These are phyloP conservation scores for Nerophis lumbriciformis DNA, from an alignment of 2,113 vertebrate species.

Conservation along the genomic window DNA sequence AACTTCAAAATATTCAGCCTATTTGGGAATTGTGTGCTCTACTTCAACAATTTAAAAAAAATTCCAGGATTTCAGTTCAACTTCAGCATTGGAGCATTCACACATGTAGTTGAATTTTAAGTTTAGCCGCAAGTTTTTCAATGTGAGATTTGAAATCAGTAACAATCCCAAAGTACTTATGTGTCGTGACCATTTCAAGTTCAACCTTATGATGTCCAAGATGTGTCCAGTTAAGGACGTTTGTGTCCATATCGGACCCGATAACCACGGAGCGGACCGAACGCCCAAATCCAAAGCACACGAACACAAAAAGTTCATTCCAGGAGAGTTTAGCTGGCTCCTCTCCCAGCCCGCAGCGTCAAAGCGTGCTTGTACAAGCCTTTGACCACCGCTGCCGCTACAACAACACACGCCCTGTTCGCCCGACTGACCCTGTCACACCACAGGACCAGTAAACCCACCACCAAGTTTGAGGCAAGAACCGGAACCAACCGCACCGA, in stretches of 20 bases:
- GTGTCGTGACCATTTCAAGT: too few relatives aligned
- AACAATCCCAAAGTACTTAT: too few relatives aligned
- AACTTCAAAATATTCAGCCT: too few relatives aligned
- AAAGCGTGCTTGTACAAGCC: conserved; percentile 63
- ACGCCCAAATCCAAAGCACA: conserved; percentile 26
- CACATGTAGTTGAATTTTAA: too few relatives aligned
- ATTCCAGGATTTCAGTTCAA: too few relatives aligned
- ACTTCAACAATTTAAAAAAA: too few relatives aligned
- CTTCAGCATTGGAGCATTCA: too few relatives aligned
- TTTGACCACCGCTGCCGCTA: conserved; percentile 49
- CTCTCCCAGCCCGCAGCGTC: conserved; percentile 55
- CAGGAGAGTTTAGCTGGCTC: conserved; percentile 51
- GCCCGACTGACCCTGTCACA: conserved; percentile 64
- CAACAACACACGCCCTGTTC: conserved; percentile 58
- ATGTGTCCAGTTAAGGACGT: conserved; percentile 21
- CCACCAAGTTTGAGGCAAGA: conserved; percentile 26
- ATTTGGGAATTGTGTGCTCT: too few relatives aligned
- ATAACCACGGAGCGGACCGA: conserved; percentile 25
- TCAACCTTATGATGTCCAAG: too few relatives aligned
- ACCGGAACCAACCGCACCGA: conserved; percentile 33
- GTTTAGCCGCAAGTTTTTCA: too few relatives aligned
- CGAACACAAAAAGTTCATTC: conserved; percentile 44
- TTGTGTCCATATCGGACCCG: conserved; percentile 19
- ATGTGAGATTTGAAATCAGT: too few relatives aligned
- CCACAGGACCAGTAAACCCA: conserved; percentile 57